phyloP scores from a whole-genome alignment of 2,113 vertebrate genomes.

The Nothocercus nigrocapillus region DNA sequence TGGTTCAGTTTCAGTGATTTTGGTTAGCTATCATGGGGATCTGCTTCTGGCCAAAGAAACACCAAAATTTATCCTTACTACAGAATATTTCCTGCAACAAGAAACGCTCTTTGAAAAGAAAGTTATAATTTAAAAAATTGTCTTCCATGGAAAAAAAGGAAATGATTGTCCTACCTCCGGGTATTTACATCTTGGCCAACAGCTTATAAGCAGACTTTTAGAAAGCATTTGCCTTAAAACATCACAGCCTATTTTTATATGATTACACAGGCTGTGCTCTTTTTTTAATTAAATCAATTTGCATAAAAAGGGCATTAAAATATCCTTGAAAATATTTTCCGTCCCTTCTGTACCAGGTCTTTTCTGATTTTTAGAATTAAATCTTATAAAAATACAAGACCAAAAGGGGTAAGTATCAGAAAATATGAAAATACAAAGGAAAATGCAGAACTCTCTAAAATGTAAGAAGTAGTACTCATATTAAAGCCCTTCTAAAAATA shows the following conservation, averaged over 20 bases:
- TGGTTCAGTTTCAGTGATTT: not conserved
- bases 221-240: not conserved
- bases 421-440: not conserved
- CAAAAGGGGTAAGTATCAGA: not conserved
- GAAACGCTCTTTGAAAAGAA: not conserved
- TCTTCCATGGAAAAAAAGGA: not conserved
- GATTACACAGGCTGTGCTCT: not conserved
- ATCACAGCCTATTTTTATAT: not conserved
- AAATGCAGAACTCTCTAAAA: not conserved
- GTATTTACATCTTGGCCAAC: not conserved
- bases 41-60: not conserved
- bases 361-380: not conserved
- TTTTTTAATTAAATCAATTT: not conserved
- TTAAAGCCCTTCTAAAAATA: slow-evolving; percentile 28
- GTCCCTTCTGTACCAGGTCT: accelerated
- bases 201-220: not conserved
- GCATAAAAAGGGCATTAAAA: not conserved
- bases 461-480: not conserved
- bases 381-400: not conserved
- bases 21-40: not conserved
- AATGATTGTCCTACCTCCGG: not conserved
- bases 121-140: not conserved
- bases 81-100: not conserved
- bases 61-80: not conserved
- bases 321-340: not conserved